phyloP scores from a whole-genome alignment of 1,140 invertebrate species.

The Diorhabda sublineata region DNA sequence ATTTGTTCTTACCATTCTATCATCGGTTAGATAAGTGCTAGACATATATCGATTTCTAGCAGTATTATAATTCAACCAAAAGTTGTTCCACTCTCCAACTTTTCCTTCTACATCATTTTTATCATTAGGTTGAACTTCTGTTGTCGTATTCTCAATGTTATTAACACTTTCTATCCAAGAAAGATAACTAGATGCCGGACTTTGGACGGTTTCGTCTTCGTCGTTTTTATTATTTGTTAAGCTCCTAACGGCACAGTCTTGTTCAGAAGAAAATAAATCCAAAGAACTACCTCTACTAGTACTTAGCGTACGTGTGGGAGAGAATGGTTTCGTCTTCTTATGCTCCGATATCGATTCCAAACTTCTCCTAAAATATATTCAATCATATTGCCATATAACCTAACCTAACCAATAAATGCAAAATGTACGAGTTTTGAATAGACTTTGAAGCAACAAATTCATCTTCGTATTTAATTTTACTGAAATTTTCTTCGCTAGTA shows the following conservation, averaged over 20 bases:
- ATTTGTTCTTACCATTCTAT: slow-evolving; percentile 17
- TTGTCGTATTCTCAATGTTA: slow-evolving; percentile 27
- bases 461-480: no score
- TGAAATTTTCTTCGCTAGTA: no score
- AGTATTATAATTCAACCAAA: slow-evolving; percentile 46
- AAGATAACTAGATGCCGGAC: slow-evolving; percentile 39
- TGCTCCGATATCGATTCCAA: slow-evolving; percentile 45
- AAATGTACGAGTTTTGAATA: no score
- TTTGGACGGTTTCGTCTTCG: slow-evolving; percentile 28
- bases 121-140: not conserved
- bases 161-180: slow-evolving; percentile 46
- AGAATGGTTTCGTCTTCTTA: slow-evolving; percentile 38
- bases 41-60: slow-evolving; percentile 38
- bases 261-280: slow-evolving; percentile 38
- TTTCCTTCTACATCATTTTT: slow-evolving; percentile 39
- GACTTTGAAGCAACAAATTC: no score
- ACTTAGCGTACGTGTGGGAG: slow-evolving; percentile 26
- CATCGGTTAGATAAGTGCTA: slow-evolving; percentile 32
- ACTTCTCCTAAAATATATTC: slow-evolving; percentile 34
- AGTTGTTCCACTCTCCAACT: slow-evolving; percentile 47
- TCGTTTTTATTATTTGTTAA: slow-evolving; percentile 16
- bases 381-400: no score
- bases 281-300: slow-evolving; percentile 28
- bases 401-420: no score
- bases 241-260: slow-evolving; percentile 35